phyloP scores from a whole-genome alignment of 1,140 invertebrate species.

The Heterodera schachtii region DNA sequence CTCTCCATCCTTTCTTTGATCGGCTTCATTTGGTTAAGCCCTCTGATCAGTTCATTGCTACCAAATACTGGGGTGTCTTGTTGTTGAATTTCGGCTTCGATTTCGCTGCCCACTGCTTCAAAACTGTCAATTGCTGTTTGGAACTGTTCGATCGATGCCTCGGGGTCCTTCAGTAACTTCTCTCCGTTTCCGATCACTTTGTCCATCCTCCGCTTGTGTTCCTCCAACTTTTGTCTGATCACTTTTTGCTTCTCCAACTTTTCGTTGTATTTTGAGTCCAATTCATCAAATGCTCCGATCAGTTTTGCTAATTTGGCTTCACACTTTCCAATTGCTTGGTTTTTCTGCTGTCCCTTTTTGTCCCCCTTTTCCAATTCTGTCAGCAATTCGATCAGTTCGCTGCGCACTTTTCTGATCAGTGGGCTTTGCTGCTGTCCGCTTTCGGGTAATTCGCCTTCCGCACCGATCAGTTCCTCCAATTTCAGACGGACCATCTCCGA shows the following conservation, averaged over 20 bases:
- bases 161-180: conserved; percentile 13
- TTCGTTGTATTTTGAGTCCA: neutral
- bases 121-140: neutral
- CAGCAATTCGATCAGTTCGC: neutral
- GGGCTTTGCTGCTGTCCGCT: neutral
- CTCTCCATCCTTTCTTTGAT: neutral
- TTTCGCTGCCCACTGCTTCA: neutral
- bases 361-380: neutral
- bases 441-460: neutral
- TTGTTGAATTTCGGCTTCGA: neutral
- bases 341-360: neutral
- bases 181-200: conserved; percentile 7
- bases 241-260: neutral
- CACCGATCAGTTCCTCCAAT: neutral
- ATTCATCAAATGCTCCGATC: neutral
- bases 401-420: neutral
- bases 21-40: neutral
- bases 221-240: neutral
- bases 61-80: neutral
- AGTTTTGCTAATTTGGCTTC: neutral
- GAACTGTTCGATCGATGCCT: conserved; percentile 18
- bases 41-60: conserved; percentile 8
- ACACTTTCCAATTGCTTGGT: neutral
- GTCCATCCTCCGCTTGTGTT: conserved; percentile 3
- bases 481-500: neutral